Conservation (phyloP, 2,113 vertebrate species). For the Haemorhous mexicanus region DNA sequence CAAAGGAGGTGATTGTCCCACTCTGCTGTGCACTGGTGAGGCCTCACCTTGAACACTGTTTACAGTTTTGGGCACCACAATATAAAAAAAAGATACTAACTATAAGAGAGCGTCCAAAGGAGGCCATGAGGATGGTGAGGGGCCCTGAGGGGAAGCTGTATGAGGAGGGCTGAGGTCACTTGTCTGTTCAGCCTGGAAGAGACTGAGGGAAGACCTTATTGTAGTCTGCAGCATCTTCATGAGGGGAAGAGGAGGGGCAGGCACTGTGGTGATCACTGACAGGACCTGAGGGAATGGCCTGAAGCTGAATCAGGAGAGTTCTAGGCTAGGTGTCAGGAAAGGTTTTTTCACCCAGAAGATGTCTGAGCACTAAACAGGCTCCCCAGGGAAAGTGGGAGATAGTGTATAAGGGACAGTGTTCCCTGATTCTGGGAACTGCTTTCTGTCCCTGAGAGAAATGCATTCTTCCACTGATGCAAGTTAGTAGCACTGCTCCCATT, state of each 20-base stretch:
- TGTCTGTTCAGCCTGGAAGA: not conserved
- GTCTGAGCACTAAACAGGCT: not conserved
- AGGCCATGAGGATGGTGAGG: not conserved
- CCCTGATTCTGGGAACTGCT: not conserved
- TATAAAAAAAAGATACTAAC: not conserved
- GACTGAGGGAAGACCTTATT: not conserved
- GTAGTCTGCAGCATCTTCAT: not conserved
- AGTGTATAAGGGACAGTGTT: not conserved
- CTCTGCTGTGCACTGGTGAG: not conserved
- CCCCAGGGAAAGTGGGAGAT: not conserved
- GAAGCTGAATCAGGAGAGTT: not conserved
- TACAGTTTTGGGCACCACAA: not conserved
- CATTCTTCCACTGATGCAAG: not conserved
- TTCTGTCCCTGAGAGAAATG: not conserved
- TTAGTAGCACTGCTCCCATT: not conserved
- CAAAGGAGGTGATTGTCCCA: not conserved
- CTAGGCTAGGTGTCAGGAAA: not conserved
- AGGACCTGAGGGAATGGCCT: not conserved
- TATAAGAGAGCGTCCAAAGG: not conserved
- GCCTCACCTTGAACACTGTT: not conserved
- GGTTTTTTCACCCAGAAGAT: not conserved
- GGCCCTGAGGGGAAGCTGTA: accelerated
- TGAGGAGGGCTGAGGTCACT: not conserved
- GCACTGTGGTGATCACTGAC: not conserved
- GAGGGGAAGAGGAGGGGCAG: not conserved